A percentile compares a stretch with the other conserved stretches of the same genome.
Conservation (phyloP, 1,140 invertebrate species). For the Colletes gigas region DNA sequence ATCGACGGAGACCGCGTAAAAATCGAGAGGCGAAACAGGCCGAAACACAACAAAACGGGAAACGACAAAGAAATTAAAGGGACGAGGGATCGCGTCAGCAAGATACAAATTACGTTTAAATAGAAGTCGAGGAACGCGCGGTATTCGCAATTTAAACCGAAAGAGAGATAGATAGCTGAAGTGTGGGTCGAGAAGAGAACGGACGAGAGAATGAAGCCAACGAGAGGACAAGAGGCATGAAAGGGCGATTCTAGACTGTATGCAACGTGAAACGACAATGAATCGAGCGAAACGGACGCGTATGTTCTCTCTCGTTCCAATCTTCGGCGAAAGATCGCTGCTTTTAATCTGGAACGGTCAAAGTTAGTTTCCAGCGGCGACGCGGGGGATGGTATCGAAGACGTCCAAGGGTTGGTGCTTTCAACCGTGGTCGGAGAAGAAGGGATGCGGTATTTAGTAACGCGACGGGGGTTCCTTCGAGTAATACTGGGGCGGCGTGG, state of each 20-base stretch:
- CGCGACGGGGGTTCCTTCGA: constrained; percentile 59
- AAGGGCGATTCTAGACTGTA: constrained; percentile 36
- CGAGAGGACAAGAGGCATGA: constrained; percentile 27
- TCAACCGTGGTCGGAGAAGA: constrained; percentile 18
- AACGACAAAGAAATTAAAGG: constrained; percentile 43
- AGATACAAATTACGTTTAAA: constrained; percentile 78
- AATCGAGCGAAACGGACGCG: no score
- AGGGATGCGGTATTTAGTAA: constrained; percentile 68
- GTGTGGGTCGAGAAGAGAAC: constrained; percentile 22
- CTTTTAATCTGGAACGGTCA: constrained; percentile 61
- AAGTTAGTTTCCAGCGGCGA: no score
- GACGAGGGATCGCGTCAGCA: constrained; percentile 38
- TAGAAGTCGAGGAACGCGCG: constrained; percentile 73
- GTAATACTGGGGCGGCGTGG: constrained; percentile 57
- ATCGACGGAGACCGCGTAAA: not conserved
- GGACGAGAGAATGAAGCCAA: constrained; percentile 8
- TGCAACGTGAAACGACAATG: not conserved
- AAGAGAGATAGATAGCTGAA: constrained; percentile 39
- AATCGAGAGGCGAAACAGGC: not conserved
- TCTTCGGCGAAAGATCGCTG: constrained; percentile 36
- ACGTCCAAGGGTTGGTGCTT: constrained; percentile 30
- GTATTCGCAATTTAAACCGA: constrained; percentile 75
- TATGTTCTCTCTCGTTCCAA: not conserved
- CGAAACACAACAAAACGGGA: not conserved
- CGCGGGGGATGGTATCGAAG: constrained; percentile 8